A percentile compares a stretch with the other conserved stretches of the same genome.
Conservation (phyloP, 1,140 invertebrate species). For the Drosophila saltans region DNA sequence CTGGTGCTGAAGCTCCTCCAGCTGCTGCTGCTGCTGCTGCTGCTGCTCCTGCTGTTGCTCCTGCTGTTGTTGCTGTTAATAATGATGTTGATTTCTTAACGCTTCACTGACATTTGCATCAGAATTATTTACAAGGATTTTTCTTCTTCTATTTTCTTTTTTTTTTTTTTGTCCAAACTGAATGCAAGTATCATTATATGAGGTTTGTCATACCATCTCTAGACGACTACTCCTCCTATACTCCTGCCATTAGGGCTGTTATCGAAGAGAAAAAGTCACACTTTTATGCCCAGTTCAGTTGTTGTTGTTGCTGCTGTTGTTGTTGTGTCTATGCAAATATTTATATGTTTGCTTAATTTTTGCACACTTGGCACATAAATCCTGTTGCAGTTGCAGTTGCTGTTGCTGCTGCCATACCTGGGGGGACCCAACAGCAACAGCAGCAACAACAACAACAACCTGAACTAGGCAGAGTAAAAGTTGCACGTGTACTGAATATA, state of each 20-base stretch:
- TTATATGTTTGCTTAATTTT: constrained; percentile 58
- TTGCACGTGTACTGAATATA: neutral
- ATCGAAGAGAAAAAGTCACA: constrained; percentile 32
- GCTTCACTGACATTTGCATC: constrained; percentile 62
- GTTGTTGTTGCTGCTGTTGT: neutral
- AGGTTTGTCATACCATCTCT: constrained; percentile 21
- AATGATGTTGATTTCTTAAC: constrained; percentile 67
- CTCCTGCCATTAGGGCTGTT: constrained; percentile 37
- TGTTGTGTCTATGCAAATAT: constrained; percentile 30
- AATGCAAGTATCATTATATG: constrained; percentile 50
- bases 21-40: constrained; percentile 37
- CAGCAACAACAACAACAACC: constrained; percentile 26
- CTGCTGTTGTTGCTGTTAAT: constrained; percentile 53
- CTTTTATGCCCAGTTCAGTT: constrained; percentile 1
- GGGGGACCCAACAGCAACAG: neutral
- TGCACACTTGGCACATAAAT: constrained; percentile 60
- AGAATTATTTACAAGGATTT: constrained; percentile 70
- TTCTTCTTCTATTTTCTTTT: neutral
- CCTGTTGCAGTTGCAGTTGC: constrained; percentile 46
- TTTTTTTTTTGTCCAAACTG: constrained; percentile 36
- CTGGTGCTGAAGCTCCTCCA: constrained; percentile 38
- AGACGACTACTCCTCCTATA: neutral
- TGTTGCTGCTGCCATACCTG: constrained; percentile 46
- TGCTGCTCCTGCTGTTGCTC: constrained; percentile 31
- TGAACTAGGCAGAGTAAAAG: constrained; percentile 17